Conservation (phyloP, 2,797 vertebrate species). For the Arctocebus calabarensis region DNA sequence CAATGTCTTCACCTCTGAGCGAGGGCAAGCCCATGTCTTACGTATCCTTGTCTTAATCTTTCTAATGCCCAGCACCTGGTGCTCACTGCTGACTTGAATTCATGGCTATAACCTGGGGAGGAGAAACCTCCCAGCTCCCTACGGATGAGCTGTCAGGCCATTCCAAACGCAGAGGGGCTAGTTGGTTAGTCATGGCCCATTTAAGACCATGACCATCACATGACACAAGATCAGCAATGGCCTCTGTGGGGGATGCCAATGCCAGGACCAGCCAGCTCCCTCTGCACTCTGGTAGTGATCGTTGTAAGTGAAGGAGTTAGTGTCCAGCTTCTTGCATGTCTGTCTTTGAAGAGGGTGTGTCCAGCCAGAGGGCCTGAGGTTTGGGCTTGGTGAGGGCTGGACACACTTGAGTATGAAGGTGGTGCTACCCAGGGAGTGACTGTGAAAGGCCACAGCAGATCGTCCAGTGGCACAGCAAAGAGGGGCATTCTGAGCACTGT, state of each 20-base stretch:
- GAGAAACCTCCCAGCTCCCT: neutral
- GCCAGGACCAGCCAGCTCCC: neutral
- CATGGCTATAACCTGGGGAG: neutral
- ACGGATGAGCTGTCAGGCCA: neutral
- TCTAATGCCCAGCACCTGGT: neutral
- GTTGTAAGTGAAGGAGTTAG: slow-evolving; percentile 26
- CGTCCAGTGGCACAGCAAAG: neutral
- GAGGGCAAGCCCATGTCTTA: neutral
- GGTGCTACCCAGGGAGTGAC: neutral
- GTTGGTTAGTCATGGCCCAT: neutral
- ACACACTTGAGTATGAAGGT: neutral
- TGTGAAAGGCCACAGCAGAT: slow-evolving; percentile 4
- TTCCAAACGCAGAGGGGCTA: neutral
- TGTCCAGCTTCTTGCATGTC: neutral
- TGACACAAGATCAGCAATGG: neutral
- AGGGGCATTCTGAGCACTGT: neutral
- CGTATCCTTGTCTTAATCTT: neutral
- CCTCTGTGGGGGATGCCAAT: neutral
- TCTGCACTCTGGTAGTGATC: neutral
- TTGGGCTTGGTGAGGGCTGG: neutral
- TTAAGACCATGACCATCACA: neutral
- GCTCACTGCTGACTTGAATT: neutral
- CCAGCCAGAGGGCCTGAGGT: slow-evolving; percentile 5
- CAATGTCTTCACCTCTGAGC: neutral
- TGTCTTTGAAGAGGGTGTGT: slow-evolving; percentile 40